Percentiles rank a stretch among this genome's conserved stretches.
These are phyloP conservation scores for Balaeniceps rex DNA, from an alignment of 2,113 vertebrate species.

Conservation along the genomic window DNA sequence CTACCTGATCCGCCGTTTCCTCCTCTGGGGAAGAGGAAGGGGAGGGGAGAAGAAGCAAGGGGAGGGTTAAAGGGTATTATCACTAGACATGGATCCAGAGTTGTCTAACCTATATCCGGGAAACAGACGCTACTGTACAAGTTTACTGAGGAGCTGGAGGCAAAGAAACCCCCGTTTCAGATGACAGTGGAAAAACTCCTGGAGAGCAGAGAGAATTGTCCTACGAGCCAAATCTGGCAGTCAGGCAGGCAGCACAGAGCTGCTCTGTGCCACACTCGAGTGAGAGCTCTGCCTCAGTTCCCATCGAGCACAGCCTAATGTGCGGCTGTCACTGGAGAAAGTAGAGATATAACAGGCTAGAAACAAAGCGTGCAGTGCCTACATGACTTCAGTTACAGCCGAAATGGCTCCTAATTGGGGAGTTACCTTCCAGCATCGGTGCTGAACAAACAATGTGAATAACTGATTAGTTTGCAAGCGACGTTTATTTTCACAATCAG, in stretches of 20 bases:
- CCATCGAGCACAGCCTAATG: neutral
- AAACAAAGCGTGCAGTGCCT: slow-evolving; percentile 55
- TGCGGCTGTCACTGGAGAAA: slow-evolving; percentile 47
- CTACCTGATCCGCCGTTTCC: neutral
- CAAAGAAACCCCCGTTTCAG: neutral
- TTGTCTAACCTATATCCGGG: neutral
- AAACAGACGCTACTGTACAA: neutral
- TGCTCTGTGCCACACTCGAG: neutral
- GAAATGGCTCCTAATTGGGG: slow-evolving; percentile 61
- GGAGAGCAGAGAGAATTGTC: slow-evolving; percentile 2
- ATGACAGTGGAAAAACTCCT: neutral
- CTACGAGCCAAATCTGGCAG: neutral
- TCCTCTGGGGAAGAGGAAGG: slow-evolving; percentile 52
- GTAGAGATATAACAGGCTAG: slow-evolving; percentile 49
- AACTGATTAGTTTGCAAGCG: slow-evolving; percentile 10
- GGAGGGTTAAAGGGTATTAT: slow-evolving; percentile 49
- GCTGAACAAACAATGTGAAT: slow-evolving; percentile 19
- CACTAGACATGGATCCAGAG: neutral
- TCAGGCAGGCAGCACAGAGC: neutral
- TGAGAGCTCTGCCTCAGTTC: neutral
- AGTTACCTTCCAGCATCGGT: slow-evolving; percentile 40
- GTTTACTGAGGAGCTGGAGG: neutral
- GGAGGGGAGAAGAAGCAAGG: slow-evolving; percentile 46
- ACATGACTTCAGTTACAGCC: slow-evolving; percentile 21
- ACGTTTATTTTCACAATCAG: slow-evolving; percentile 1